phyloP scores from a whole-genome alignment of 2,113 vertebrate species.

The Catharus bicknelli region DNA sequence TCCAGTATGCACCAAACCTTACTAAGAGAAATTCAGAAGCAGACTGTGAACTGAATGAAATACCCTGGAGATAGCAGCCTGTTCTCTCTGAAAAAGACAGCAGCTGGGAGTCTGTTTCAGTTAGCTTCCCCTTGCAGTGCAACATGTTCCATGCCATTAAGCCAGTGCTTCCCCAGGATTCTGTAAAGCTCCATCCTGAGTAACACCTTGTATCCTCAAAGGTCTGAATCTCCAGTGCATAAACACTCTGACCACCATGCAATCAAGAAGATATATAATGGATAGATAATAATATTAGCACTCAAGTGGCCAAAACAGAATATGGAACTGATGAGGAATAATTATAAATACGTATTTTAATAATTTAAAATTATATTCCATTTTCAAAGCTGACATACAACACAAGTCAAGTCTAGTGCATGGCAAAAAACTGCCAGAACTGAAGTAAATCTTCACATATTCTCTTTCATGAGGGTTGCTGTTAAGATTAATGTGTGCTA shows the following conservation, averaged over 20 bases:
- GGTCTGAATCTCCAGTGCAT: not conserved
- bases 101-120: not conserved
- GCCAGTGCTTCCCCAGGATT: not conserved
- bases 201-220: not conserved
- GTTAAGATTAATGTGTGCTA: accelerated
- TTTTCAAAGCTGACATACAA: not conserved
- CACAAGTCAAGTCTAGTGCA: not conserved
- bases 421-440: not conserved
- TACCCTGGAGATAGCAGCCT: not conserved
- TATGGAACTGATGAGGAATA: accelerated
- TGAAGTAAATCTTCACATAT: not conserved
- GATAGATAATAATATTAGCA: not conserved
- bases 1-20: not conserved
- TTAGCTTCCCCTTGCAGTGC: not conserved
- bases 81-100: not conserved
- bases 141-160: not conserved
- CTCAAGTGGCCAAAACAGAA: not conserved
- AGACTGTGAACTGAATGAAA: not conserved
- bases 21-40: not conserved
- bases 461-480: not conserved
- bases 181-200: not conserved
- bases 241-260: not conserved
- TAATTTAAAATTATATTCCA: not conserved
- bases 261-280: not conserved
- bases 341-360: not conserved